phyloP scores from a whole-genome alignment of 2,797 vertebrate genomes.

The Euthynnus affinis region DNA sequence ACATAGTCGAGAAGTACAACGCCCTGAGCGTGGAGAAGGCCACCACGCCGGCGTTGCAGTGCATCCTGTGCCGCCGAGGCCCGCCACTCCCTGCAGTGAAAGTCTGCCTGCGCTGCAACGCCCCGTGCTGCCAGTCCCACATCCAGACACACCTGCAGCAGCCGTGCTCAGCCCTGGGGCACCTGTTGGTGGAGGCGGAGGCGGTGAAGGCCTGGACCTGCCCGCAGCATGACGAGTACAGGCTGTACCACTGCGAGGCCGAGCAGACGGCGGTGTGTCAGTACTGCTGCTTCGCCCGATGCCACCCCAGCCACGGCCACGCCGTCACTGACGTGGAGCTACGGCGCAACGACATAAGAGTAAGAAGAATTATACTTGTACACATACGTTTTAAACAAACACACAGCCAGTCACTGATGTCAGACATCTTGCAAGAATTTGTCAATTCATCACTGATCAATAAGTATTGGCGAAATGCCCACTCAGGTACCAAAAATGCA shows the following conservation, averaged over 20 bases:
- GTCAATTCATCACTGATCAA: slow-evolving; percentile 43
- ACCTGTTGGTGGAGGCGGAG: slow-evolving; percentile 98
- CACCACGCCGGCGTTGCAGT: slow-evolving; percentile 88
- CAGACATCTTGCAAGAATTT: slow-evolving; percentile 13
- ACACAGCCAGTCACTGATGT: background rate
- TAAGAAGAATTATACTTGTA: slow-evolving; percentile 80
- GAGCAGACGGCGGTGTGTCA: slow-evolving; percentile 99
- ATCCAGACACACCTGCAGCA: slow-evolving; percentile 99
- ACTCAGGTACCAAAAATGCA: background rate
- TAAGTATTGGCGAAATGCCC: slow-evolving; percentile 10
- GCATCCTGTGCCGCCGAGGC: slow-evolving; percentile 97
- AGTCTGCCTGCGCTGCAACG: slow-evolving; percentile 97
- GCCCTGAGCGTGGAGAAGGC: slow-evolving; percentile 85
- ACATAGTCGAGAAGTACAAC: slow-evolving; percentile 99
- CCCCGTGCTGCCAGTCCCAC: slow-evolving; percentile 98
- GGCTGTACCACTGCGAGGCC: slow-evolving; percentile 98
- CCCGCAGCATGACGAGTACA: slow-evolving; percentile 98
- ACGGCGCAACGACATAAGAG: slow-evolving; percentile 96
- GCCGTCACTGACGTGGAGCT: slow-evolving; percentile 98
- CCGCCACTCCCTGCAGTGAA: slow-evolving; percentile 96
- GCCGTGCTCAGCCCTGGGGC: slow-evolving; percentile 96
- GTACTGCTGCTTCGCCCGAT: slow-evolving; percentile 99
- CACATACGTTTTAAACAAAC: slow-evolving; percentile 13
- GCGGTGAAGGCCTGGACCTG: slow-evolving; percentile 98
- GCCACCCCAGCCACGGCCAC: slow-evolving; percentile 96